Percentiles rank a stretch among this genome's conserved stretches.
Conservation (phyloP, 37 sponge, comb jelly and placozoan genomes). For the Petrosia ficiformis region DNA sequence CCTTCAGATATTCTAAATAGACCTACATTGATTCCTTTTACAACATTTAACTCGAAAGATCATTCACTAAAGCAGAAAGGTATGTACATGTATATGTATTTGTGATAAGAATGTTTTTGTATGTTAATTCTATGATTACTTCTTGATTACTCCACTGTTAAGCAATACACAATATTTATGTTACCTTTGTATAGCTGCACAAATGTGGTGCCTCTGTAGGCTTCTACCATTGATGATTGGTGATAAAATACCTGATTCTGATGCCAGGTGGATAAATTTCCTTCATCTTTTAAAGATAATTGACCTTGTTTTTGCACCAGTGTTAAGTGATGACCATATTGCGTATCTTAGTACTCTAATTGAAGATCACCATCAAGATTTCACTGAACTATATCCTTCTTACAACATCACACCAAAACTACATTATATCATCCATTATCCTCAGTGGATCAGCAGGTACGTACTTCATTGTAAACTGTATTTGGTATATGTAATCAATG, state of each 20-base stretch:
- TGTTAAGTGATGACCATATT: background rate
- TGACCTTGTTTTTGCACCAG: conserved; percentile 46
- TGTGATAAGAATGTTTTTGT: background rate
- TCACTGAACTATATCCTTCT: conserved; percentile 4
- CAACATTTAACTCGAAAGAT: conserved; percentile 16
- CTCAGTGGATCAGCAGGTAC: conserved; percentile 20
- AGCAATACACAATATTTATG: too few relatives aligned
- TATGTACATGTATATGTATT: conserved; percentile 12
- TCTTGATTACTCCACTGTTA: too few relatives aligned
- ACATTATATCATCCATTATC: conserved; percentile 1
- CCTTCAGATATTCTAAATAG: conserved; percentile 10
- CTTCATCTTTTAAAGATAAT: conserved; percentile 36
- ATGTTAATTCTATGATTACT: too few relatives aligned
- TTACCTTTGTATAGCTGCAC: conserved; percentile 56
- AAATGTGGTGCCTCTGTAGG: conserved; percentile 61
- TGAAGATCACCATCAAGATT: conserved; percentile 28
- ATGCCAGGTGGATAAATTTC: conserved; percentile 45
- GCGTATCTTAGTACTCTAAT: conserved; percentile 17
- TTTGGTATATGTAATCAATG: background rate
- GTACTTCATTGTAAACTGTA: too few relatives aligned
- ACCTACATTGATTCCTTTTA: conserved; percentile 13
- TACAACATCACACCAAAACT: background rate
- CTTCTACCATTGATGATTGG: conserved; percentile 64
- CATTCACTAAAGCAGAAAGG: conserved; percentile 39
- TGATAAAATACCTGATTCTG: conserved; percentile 36